These are phyloP conservation scores for Aplodontia rufa DNA, from an alignment of 2,113 vertebrate species.

Conservation along the genomic window DNA sequence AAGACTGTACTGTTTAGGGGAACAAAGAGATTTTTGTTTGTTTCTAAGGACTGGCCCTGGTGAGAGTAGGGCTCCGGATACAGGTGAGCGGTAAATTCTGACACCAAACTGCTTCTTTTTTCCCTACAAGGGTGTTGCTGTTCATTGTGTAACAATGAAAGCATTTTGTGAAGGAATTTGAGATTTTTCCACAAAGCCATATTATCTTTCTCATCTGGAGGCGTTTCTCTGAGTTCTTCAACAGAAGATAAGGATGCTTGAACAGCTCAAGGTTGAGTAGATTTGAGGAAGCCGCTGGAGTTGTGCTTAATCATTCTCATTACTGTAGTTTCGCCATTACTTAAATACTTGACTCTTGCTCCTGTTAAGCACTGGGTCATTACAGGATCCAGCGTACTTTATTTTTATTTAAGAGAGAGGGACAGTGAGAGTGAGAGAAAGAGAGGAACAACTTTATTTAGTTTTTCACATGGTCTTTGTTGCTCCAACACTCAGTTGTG, in stretches of 20 bases:
- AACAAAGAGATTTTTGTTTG: slow-evolving; percentile 7
- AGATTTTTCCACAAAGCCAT: neutral
- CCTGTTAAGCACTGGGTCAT: neutral
- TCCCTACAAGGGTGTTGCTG: neutral
- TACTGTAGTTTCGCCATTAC: neutral
- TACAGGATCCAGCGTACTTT: neutral
- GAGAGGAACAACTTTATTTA: too few relatives aligned
- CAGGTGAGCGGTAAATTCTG: neutral
- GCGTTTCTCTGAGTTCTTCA: neutral
- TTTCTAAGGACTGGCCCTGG: neutral
- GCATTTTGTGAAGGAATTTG: neutral
- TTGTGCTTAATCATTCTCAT: neutral
- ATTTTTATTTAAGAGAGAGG: too few relatives aligned
- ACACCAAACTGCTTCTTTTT: neutral
- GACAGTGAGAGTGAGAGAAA: too few relatives aligned
- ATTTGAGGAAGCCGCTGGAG: neutral
- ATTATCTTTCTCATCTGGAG: neutral
- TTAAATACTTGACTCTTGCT: neutral
- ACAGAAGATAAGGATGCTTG: neutral
- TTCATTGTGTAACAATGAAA: neutral
- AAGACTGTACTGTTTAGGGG: neutral
- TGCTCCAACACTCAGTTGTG: too few relatives aligned
- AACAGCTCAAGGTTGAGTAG: neutral
- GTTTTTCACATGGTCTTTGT: too few relatives aligned
- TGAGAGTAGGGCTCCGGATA: neutral